Evolutionary conservation across 2,888 invertebrate species (phyloP).

Genomic region (Dynastes tityus): DNA sequence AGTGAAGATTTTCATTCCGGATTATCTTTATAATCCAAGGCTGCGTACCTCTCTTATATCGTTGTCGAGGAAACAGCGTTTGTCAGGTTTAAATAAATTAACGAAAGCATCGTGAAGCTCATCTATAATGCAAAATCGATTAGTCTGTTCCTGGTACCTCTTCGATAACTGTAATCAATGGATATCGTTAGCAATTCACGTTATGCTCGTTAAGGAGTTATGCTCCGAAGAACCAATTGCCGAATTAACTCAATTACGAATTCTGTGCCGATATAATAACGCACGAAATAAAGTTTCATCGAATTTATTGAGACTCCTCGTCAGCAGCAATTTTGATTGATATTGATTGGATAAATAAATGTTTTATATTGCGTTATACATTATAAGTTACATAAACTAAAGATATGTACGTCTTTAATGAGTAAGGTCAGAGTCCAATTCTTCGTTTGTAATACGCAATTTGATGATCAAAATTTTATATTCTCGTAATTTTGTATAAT

Average conservation of each 20-base stretch:
- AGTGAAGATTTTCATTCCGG: slow-evolving; percentile 16
- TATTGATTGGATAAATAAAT: slow-evolving; percentile 11
- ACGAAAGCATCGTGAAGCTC: no score
- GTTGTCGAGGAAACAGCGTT: not conserved
- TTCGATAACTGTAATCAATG: not conserved
- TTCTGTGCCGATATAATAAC: not conserved
- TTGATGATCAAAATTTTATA: not conserved
- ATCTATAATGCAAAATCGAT: slow-evolving; percentile 1
- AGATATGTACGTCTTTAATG: not conserved
- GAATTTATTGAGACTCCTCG: not conserved
- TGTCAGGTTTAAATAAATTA: no score
- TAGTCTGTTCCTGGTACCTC: not conserved
- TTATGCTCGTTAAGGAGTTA: no score
- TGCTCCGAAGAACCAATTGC: not conserved
- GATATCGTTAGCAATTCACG: not conserved
- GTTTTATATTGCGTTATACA: not conserved
- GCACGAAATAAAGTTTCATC: slow-evolving; percentile 8
- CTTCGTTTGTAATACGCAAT: not conserved
- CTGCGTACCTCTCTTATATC: not conserved
- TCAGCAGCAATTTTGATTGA: slow-evolving; percentile 13
- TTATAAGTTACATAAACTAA: not conserved
- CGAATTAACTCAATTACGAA: slow-evolving; percentile 30
- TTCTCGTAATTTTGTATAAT: not conserved
- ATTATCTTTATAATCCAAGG: not conserved
- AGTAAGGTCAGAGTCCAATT: not conserved